These are phyloP conservation scores for Castor canadensis DNA, from an alignment of 2,113 vertebrate genomes.

Conservation along the genomic window DNA sequence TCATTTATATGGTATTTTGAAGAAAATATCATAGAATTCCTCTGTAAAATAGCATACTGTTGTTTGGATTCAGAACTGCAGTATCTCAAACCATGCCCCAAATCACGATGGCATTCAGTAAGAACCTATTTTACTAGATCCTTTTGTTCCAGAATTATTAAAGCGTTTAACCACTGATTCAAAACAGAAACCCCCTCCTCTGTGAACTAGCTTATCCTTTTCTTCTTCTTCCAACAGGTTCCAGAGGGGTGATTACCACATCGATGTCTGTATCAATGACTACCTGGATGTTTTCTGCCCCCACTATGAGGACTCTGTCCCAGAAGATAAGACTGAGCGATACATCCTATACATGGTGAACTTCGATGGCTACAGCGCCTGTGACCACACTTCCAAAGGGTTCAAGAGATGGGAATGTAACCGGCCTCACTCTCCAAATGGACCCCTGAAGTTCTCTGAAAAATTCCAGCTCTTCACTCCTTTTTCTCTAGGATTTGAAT, in stretches of 20 bases:
- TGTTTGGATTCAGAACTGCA: background rate
- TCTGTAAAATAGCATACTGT: background rate
- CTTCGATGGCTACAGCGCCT: slow-evolving; percentile 98
- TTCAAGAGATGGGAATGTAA: slow-evolving; percentile 99
- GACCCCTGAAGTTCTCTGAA: slow-evolving; percentile 98
- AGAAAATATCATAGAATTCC: background rate
- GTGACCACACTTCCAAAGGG: slow-evolving; percentile 98
- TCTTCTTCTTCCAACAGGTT: slow-evolving; percentile 87
- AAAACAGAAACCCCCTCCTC: background rate
- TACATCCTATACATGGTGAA: slow-evolving; percentile 99
- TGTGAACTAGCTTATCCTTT: background rate
- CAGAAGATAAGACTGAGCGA: slow-evolving; percentile 95
- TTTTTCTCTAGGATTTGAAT: slow-evolving; percentile 99
- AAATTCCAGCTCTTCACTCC: slow-evolving; percentile 99
- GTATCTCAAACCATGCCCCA: background rate
- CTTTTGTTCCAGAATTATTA: background rate
- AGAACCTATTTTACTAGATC: background rate
- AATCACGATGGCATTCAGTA: background rate
- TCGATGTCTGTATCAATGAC: slow-evolving; percentile 98
- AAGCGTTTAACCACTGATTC: background rate
- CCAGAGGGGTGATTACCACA: slow-evolving; percentile 96
- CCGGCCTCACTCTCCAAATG: slow-evolving; percentile 95
- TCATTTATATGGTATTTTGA: background rate
- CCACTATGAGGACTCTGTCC: slow-evolving; percentile 96
- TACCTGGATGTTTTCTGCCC: slow-evolving; percentile 99